These are phyloP conservation scores for Hydractinia symbiolongicarpus DNA, from an alignment of 30 jellyfish, hydroid and myxozoan genomes.

Conservation along the genomic window DNA sequence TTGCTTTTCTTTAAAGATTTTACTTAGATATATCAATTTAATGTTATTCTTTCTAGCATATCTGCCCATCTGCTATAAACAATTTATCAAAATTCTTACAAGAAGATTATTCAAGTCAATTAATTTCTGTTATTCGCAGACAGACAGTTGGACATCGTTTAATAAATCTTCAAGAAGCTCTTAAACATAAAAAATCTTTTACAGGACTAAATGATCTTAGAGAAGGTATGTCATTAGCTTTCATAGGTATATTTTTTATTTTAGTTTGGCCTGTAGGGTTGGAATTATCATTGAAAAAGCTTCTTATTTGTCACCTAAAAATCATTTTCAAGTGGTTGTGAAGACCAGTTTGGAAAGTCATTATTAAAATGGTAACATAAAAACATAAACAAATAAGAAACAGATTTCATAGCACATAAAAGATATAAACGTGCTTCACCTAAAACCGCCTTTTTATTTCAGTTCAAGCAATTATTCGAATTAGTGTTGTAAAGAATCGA, in stretches of 20 bases:
- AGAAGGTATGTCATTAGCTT: conserved; percentile 44
- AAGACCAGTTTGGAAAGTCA: too few species aligned
- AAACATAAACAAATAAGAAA: too few species aligned
- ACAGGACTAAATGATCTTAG: conserved; percentile 57
- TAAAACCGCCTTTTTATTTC: too few species aligned
- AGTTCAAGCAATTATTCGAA: too few species aligned
- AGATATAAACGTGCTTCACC: too few species aligned
- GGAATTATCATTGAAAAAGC: too few species aligned
- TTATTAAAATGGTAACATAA: too few species aligned
- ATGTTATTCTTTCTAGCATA: conserved; percentile 46
- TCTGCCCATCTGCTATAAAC: conserved; percentile 56
- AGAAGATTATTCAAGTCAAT: conserved; percentile 93
- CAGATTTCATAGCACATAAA: too few species aligned
- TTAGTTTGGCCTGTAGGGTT: too few species aligned
- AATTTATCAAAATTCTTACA: conserved; percentile 66
- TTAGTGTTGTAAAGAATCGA: too few species aligned
- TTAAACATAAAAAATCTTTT: conserved; percentile 41
- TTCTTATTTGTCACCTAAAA: too few species aligned
- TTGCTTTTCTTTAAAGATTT: neutral
- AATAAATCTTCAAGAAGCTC: conserved; percentile 39
- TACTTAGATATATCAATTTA: neutral
- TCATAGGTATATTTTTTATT: neutral
- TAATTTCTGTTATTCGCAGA: conserved; percentile 72
- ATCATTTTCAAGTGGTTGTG: too few species aligned
- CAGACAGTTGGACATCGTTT: conserved; percentile 73